These are phyloP conservation scores for Drosophila setifemur DNA, from an alignment of 1,140 invertebrate genomes.

Conservation along the genomic window DNA sequence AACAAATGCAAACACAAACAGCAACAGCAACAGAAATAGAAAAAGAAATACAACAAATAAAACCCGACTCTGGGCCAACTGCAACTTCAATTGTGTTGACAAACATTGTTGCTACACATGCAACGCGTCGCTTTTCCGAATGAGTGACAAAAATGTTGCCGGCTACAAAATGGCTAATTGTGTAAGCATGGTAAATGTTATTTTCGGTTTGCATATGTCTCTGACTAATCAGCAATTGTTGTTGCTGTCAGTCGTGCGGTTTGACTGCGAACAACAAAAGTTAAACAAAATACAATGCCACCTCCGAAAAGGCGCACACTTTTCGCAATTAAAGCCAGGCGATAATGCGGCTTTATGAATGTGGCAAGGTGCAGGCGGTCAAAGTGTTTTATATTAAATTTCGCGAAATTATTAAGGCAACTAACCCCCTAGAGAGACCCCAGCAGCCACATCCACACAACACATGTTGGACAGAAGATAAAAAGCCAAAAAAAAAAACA, in stretches of 20 bases:
- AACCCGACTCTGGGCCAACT: background rate
- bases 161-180: conserved; percentile 78
- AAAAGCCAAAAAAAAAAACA: background rate
- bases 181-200: conserved; percentile 59
- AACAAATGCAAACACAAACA: conserved; percentile 9
- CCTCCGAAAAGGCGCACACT: background rate
- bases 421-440: conserved; percentile 27
- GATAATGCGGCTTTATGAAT: conserved; percentile 39
- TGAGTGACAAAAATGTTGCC: conserved; percentile 78
- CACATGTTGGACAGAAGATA: conserved; percentile 22
- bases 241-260: conserved; percentile 52
- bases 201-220: conserved; percentile 56
- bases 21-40: conserved; percentile 1
- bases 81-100: conserved; percentile 63
- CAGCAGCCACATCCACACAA: conserved; percentile 13
- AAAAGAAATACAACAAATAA: conserved; percentile 1
- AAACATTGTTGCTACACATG: conserved; percentile 80
- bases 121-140: conserved; percentile 48
- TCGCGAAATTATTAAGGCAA: conserved; percentile 41
- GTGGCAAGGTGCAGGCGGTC: conserved; percentile 34
- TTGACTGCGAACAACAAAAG: conserved; percentile 10
- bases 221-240: conserved; percentile 64
- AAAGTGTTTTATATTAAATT: conserved; percentile 74
- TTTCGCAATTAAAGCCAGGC: background rate
- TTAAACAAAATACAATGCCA: conserved; percentile 11